A percentile compares a stretch with the other conserved stretches of the same genome.
Conservation (phyloP, 2,113 vertebrate genomes). For the Pluvianellus socialis region DNA sequence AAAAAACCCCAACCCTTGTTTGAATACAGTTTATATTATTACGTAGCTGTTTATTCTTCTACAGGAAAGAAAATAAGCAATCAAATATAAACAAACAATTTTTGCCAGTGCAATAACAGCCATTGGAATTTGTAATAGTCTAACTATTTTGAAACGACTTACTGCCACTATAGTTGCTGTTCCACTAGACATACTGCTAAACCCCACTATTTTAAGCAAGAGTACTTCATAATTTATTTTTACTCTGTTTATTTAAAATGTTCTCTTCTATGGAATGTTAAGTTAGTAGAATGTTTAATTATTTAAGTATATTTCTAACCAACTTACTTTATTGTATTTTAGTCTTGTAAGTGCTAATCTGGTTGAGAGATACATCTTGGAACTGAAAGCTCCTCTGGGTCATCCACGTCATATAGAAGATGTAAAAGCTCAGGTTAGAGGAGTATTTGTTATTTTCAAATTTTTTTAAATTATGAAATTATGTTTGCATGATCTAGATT, state of each 20-base stretch:
- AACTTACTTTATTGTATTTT: constrained; percentile 9
- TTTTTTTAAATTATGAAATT: not conserved
- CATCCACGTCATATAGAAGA: constrained; percentile 73
- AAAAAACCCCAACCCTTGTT: not conserved
- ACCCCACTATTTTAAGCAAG: not conserved
- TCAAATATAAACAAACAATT: not conserved
- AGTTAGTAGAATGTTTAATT: not conserved
- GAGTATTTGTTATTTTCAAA: not conserved
- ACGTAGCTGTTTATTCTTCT: not conserved
- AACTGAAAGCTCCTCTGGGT: constrained; percentile 76
- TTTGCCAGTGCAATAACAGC: not conserved
- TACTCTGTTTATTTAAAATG: not conserved
- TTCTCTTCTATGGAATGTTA: not conserved
- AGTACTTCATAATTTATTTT: not conserved
- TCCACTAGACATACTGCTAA: not conserved
- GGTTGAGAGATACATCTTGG: constrained; percentile 79
- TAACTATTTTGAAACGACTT: not conserved
- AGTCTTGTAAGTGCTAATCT: constrained; percentile 79
- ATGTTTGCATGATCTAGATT: not conserved
- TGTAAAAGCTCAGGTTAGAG: constrained; percentile 84
- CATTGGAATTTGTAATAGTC: not conserved
- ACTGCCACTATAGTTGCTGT: not conserved
- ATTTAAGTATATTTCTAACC: not conserved
- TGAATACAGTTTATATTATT: not conserved
- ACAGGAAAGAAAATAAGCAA: not conserved